A percentile compares a stretch with the other conserved stretches of the same genome.
Evolutionary conservation across 2,888 invertebrate genomes (phyloP).

Genomic region (Cryptocheilus praepositus): DNA sequence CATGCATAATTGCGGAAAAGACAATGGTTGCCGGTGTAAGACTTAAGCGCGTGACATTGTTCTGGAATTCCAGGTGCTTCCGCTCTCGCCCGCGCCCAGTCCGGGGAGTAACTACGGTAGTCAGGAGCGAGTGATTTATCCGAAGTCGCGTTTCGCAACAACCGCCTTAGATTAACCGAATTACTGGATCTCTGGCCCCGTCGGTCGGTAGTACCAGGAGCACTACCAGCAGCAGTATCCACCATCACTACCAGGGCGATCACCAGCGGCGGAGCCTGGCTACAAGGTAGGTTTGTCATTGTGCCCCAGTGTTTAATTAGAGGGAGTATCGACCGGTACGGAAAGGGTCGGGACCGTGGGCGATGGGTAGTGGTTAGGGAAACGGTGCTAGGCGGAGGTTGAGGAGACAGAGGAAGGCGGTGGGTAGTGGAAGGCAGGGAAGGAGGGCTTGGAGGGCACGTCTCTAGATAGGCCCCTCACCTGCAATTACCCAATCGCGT

Average conservation of each 20-base stretch:
- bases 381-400: conserved; percentile 25
- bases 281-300: conserved; percentile 70
- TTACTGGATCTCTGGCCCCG: conserved; percentile 61
- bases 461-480: conserved; percentile 68
- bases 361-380: conserved; percentile 19
- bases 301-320: conserved; percentile 71
- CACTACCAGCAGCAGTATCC: conserved; percentile 37
- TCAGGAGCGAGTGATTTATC: conserved; percentile 67
- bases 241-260: conserved; percentile 24
- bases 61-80: conserved; percentile 15
- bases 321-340: conserved; percentile 65
- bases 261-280: conserved; percentile 36
- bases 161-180: conserved; percentile 70
- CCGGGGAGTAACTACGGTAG: conserved; percentile 41
- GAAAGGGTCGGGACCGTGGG: conserved; percentile 46
- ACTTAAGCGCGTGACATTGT: conserved; percentile 4
- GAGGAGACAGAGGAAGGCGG: conserved; percentile 38
- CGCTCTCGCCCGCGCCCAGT: conserved; percentile 19
- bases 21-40: not conserved
- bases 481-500: conserved; percentile 71
- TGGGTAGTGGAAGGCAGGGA: conserved; percentile 29
- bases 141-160: conserved; percentile 62
- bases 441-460: conserved; percentile 54
- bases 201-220: conserved; percentile 16
- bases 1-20: conserved; percentile 5